Conservation (phyloP, 2,113 vertebrate species). For the Oxygymnocypris stewartii region DNA sequence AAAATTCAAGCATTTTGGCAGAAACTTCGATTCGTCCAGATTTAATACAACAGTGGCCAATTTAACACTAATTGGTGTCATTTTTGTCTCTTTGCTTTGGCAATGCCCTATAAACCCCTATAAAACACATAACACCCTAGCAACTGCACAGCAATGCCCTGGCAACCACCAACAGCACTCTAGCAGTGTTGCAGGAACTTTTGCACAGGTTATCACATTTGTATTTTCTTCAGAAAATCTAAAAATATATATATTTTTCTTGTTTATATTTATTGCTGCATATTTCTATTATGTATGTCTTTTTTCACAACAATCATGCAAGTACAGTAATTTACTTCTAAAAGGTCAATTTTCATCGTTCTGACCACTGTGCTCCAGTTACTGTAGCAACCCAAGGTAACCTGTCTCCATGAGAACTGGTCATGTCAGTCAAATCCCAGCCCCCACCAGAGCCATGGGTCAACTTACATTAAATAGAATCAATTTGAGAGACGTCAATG, state of each 20-base stretch:
- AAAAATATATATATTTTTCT: too few relatives aligned
- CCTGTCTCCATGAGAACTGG: constrained; percentile 40
- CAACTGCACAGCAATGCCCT: too few relatives aligned
- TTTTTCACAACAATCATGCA: not conserved
- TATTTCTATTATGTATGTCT: not conserved
- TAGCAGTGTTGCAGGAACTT: too few relatives aligned
- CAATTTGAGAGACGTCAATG: not conserved
- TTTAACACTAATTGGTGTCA: too few relatives aligned
- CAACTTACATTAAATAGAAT: constrained; percentile 7
- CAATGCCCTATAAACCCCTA: too few relatives aligned
- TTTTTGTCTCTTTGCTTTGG: too few relatives aligned
- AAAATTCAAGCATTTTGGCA: not conserved
- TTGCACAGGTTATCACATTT: too few relatives aligned
- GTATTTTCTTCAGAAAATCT: too few relatives aligned
- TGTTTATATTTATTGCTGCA: not conserved
- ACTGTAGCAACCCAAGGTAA: constrained; percentile 39
- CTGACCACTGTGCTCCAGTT: constrained; percentile 25
- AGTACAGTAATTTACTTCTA: not conserved
- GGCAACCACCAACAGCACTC: too few relatives aligned
- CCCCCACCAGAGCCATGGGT: not conserved
- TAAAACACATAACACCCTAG: too few relatives aligned
- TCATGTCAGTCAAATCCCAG: constrained; percentile 7
- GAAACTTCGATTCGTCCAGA: not conserved
- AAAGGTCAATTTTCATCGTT: not conserved
- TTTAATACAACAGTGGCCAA: too few relatives aligned